Percentiles rank a stretch among this genome's conserved stretches.
Conservation (phyloP, 1,140 invertebrate species). For the Nymphalis io region DNA sequence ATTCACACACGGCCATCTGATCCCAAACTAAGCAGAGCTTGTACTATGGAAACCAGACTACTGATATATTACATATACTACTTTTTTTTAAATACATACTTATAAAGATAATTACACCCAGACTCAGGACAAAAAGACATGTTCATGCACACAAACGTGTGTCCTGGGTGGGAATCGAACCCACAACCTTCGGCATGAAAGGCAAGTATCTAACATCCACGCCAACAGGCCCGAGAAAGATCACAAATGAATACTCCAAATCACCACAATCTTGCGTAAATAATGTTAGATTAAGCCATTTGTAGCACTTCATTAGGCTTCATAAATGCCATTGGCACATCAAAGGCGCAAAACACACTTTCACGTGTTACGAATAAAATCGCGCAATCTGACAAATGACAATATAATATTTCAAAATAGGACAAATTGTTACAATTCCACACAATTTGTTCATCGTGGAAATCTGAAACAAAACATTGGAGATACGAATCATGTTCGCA, state of each 20-base stretch:
- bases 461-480: constrained; percentile 18
- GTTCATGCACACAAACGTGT: too few species aligned
- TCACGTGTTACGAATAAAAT: constrained; percentile 30
- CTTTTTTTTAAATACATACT: too few species aligned
- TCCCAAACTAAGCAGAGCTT: too few species aligned
- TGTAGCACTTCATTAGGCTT: constrained; percentile 9
- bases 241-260: neutral
- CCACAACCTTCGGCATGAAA: too few species aligned
- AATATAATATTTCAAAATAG: constrained; percentile 35
- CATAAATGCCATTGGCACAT: constrained; percentile 28
- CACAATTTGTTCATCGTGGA: constrained; percentile 11
- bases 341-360: constrained; percentile 19
- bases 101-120: too few species aligned
- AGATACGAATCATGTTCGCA: constrained; percentile 7
- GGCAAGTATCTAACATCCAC: too few species aligned
- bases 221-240: too few species aligned
- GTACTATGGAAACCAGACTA: too few species aligned
- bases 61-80: too few species aligned
- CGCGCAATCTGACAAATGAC: constrained; percentile 26
- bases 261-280: neutral
- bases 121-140: too few species aligned
- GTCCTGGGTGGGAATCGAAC: too few species aligned
- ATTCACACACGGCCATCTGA: too few species aligned
- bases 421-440: constrained; percentile 32
- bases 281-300: neutral